Conservation (phyloP, 2,888 invertebrate genomes). For the Papilio demoleus region DNA sequence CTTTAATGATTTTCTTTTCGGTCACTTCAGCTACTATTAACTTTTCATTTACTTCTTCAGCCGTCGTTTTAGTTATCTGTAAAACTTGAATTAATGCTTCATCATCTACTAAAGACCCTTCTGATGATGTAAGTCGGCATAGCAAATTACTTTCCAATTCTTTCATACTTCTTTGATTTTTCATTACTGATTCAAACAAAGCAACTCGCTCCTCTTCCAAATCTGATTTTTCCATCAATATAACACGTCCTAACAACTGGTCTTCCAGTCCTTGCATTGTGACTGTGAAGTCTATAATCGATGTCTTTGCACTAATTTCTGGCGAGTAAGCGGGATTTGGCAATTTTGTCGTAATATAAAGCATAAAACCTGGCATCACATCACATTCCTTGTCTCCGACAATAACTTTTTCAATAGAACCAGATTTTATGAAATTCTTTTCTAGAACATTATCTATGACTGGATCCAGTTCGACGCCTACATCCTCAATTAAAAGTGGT, state of each 20-base stretch:
- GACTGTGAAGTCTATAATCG: conserved; percentile 98
- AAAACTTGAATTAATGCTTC: conserved; percentile 96
- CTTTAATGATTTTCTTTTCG: conserved; percentile 96
- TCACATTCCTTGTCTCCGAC: conserved; percentile 99
- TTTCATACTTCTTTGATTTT: conserved; percentile 98
- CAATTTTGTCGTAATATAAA: conserved; percentile 97
- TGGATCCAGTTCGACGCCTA: conserved; percentile 97
- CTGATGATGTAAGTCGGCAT: conserved; percentile 95
- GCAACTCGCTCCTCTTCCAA: conserved; percentile 96
- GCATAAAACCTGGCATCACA: conserved; percentile 96
- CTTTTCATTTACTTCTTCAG: conserved; percentile 97
- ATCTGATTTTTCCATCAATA: conserved; percentile 97
- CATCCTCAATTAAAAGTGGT: conserved; percentile 96
- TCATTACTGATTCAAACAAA: conserved; percentile 97
- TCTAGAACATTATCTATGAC: conserved; percentile 98
- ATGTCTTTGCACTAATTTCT: conserved; percentile 97
- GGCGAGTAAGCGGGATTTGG: conserved; percentile 98
- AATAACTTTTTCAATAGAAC: conserved; percentile 96
- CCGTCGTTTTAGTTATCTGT: conserved; percentile 93
- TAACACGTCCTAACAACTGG: conserved; percentile 95
- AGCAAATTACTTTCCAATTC: conserved; percentile 96
- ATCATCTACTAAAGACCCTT: conserved; percentile 97
- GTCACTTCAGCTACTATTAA: conserved; percentile 96
- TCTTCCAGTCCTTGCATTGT: conserved; percentile 98
- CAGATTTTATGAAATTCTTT: conserved; percentile 98